Evolutionary conservation across 2,113 vertebrate species (phyloP), one percentile per base, ranked within the genome.

Genomic region (Baryphthengus martii): DNA sequence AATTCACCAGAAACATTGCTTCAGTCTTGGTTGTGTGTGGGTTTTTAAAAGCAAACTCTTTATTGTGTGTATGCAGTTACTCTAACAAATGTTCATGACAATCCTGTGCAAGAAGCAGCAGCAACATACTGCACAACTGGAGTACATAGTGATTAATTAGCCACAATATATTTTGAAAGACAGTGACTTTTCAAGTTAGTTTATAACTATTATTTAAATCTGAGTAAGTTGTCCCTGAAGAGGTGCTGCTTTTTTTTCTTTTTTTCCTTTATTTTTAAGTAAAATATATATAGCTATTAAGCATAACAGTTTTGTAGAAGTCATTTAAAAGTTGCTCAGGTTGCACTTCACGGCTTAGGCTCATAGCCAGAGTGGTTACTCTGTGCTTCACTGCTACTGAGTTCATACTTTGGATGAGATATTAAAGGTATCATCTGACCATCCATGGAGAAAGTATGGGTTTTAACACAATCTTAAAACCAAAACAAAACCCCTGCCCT

Each of bases 1-100:
- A 76, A 95, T 87, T 92, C 77, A 84, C 53, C 53, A 93, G 85
- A 92, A 90, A 55, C 29, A 47, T 19, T 65, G 8, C 44, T 79
- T 84, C 20, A 26, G 8, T 67, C 53, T 83, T 62, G 52, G 9
- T 58, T 73, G 47, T 53, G 17, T 53, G 10, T 4, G 13, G 35
- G 6, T 39, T 96, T 94, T 58, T 58, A 35, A 88, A 61, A 74
- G 37, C 65, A 72, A 63, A 93, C 44, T 90, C 28, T 76, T 79
- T 68, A 65, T 17, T 79, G 9, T 49, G 19, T 58, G 9, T 74
- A 7, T 74, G n/a, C 13, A 44, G 12, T 79, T 90, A 67, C 59
- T 77, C n/a, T 74, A 66, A 76, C 17, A 80, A 83, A 44, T 44
- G 11, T 63, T 83, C n/a, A 3, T 71, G 79, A 40, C 17, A 35